A percentile compares a stretch with the other conserved stretches of the same genome.
These are phyloP conservation scores for Melanotaenia nigrans DNA, from an alignment of 2,797 vertebrate species.

Conservation along the genomic window DNA sequence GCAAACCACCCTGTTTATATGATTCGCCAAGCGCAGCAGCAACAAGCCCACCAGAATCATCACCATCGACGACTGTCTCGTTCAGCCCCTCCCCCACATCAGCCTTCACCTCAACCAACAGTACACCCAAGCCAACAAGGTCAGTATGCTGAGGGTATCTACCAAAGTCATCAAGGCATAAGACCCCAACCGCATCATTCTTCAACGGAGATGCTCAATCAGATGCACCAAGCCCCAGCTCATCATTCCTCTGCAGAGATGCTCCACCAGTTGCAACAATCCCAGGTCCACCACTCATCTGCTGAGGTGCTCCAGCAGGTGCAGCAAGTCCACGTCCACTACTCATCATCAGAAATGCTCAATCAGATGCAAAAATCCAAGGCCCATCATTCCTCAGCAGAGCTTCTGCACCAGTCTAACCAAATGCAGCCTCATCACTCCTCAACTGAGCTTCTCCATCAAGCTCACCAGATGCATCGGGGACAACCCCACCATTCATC, in stretches of 20 bases:
- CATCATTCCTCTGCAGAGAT: slow-evolving; percentile 66
- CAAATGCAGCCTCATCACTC: slow-evolving; percentile 74
- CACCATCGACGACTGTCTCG: slow-evolving; percentile 70
- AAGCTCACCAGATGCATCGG: slow-evolving; percentile 70
- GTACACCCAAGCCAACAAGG: slow-evolving; percentile 54
- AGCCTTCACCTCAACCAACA: slow-evolving; percentile 56
- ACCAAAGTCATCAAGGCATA: slow-evolving; percentile 71
- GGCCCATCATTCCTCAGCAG: slow-evolving; percentile 66
- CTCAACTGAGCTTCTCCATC: slow-evolving; percentile 71
- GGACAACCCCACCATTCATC: slow-evolving; percentile 69
- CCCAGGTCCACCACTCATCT: slow-evolving; percentile 62
- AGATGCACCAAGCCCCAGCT: slow-evolving; percentile 57
- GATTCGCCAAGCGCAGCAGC: slow-evolving; percentile 76
- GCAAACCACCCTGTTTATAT: slow-evolving; percentile 72
- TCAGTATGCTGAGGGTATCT: slow-evolving; percentile 73
- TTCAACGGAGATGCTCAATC: slow-evolving; percentile 68
- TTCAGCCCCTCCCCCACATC: slow-evolving; percentile 75
- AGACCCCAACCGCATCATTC: slow-evolving; percentile 69
- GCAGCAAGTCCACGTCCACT: slow-evolving; percentile 60
- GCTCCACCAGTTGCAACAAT: slow-evolving; percentile 69
- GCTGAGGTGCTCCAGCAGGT: slow-evolving; percentile 66
- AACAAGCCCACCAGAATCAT: slow-evolving; percentile 62
- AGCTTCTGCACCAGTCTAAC: slow-evolving; percentile 72
- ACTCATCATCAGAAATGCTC: slow-evolving; percentile 68
- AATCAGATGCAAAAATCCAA: slow-evolving; percentile 73